Evolutionary conservation across 2,113 vertebrate species (phyloP).

Genomic region (Platichthys stellatus): DNA sequence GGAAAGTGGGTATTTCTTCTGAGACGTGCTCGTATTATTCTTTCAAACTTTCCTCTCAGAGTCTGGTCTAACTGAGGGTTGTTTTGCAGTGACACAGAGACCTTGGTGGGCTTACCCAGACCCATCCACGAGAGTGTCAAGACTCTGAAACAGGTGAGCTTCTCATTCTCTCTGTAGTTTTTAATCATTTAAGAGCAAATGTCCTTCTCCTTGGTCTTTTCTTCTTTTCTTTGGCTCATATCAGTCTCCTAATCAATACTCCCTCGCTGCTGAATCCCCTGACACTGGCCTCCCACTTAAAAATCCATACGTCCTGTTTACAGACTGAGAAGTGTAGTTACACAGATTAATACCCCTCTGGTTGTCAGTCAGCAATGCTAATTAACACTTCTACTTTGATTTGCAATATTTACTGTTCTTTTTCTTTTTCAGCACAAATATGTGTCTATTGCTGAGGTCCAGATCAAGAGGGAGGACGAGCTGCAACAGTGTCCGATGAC

Average conservation of each 20-base stretch:
- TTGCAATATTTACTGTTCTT: background rate
- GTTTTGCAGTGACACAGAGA: slow-evolving; percentile 90
- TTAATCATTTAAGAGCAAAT: background rate
- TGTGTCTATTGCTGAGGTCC: slow-evolving; percentile 92
- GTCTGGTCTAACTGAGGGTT: background rate
- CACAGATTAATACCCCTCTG: background rate
- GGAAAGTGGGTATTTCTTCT: slow-evolving; percentile 87
- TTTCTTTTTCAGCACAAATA: slow-evolving; percentile 90
- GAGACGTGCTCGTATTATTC: background rate
- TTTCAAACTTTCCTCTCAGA: background rate
- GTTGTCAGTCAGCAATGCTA: slow-evolving; percentile 10
- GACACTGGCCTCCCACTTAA: slow-evolving; percentile 20
- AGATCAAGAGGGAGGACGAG: slow-evolving; percentile 94
- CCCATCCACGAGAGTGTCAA: slow-evolving; percentile 98
- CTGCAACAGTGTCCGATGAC: slow-evolving; percentile 95
- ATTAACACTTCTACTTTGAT: slow-evolving; percentile 17
- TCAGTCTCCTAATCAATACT: slow-evolving; percentile 35
- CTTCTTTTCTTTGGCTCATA: background rate
- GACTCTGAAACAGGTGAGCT: slow-evolving; percentile 93
- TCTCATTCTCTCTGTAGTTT: no score
- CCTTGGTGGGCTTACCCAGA: slow-evolving; percentile 92
- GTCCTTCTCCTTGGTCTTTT: background rate
- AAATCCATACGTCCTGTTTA: slow-evolving; percentile 35
- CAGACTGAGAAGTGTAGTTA: slow-evolving; percentile 2
- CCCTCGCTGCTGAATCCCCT: slow-evolving; percentile 9